A percentile compares a stretch with the other conserved stretches of the same genome.
These are phyloP conservation scores for Atherix ibis DNA, from an alignment of 2,888 invertebrate genomes.

Conservation along the genomic window DNA sequence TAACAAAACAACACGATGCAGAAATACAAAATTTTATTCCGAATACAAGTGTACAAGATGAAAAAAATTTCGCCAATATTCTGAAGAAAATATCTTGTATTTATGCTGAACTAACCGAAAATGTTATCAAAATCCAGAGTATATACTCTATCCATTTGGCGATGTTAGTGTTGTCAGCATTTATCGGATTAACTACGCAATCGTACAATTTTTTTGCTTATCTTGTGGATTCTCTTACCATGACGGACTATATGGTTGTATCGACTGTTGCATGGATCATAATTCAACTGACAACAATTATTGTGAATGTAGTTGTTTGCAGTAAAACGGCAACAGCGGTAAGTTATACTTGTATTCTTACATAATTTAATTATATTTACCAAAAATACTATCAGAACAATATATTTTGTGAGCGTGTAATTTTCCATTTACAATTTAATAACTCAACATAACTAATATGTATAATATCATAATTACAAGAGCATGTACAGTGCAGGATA, in stretches of 20 bases:
- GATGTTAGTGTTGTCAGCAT: constrained; percentile 16
- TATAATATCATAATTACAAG: too few relatives aligned
- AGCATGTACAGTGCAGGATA: too few relatives aligned
- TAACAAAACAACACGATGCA: too few relatives aligned
- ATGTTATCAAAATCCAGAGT: constrained; percentile 15
- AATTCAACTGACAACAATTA: constrained; percentile 17
- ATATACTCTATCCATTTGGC: constrained; percentile 18
- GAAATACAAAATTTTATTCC: too few relatives aligned
- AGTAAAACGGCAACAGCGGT: too few relatives aligned
- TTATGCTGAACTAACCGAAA: constrained; percentile 15
- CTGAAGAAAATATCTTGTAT: constrained; percentile 16
- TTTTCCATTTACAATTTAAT: too few relatives aligned
- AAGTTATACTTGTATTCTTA: too few relatives aligned
- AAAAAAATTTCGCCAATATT: too few relatives aligned
- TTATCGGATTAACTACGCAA: constrained; percentile 20
- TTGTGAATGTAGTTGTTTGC: constrained; percentile 18
- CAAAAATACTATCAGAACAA: too few relatives aligned
- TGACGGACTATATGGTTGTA: constrained; percentile 11
- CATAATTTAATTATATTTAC: too few relatives aligned
- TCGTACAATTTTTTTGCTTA: constrained; percentile 19
- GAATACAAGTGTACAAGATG: background rate
- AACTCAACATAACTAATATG: too few relatives aligned
- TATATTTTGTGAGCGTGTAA: too few relatives aligned
- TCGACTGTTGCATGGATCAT: constrained; percentile 18
- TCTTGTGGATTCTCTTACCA: constrained; percentile 9